Evolutionary conservation across 2,113 vertebrate genomes (phyloP).

Genomic region (Gnathonemus longibarbis): DNA sequence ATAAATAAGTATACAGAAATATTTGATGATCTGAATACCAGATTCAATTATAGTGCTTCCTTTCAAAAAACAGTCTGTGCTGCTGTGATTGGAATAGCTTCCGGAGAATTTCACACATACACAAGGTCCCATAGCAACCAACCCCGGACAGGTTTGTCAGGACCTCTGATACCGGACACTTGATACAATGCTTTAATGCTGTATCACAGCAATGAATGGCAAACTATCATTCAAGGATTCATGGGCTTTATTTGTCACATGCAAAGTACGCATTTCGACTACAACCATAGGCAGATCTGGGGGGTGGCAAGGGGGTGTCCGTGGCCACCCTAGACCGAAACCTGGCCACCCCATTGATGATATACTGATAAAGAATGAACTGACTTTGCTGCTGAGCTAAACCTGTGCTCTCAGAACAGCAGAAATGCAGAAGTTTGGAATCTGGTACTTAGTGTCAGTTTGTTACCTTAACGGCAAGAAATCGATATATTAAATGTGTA

Average conservation of each 20-base stretch:
- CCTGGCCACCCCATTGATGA: no score
- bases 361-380: no score
- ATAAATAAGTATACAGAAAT: neutral
- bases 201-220: neutral
- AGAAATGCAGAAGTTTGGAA: no score
- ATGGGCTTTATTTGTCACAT: neutral
- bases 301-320: no score
- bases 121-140: neutral
- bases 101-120: neutral
- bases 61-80: neutral
- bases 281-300: no score
- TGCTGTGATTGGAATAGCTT: neutral
- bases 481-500: no score
- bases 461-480: no score
- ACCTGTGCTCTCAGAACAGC: no score
- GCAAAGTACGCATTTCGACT: no score
- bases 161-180: neutral
- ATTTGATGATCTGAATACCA: neutral
- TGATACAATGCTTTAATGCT: neutral
- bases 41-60: neutral
- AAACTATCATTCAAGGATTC: neutral
- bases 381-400: no score
- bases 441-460: no score
- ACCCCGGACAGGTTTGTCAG: neutral
- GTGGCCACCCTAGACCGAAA: no score